A percentile compares a stretch with the other conserved stretches of the same genome.
Evolutionary conservation across 2,888 invertebrate species (phyloP).

Genomic region (Mechanitis messenoides): DNA sequence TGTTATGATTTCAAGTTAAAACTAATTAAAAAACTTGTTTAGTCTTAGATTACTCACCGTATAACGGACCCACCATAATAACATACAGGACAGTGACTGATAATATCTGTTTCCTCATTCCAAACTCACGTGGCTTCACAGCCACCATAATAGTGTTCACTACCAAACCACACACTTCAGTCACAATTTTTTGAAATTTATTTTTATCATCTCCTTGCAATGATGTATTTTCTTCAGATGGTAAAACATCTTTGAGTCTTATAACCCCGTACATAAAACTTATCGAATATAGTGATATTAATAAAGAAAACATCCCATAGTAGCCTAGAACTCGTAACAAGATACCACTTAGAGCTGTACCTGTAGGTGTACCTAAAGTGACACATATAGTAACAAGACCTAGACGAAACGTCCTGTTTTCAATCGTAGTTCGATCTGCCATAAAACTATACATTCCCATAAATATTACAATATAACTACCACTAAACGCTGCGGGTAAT

Average conservation of each 20-base stretch:
- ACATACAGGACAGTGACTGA: slow-evolving; percentile 59
- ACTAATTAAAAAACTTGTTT: slow-evolving; percentile 4
- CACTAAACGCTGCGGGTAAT: slow-evolving; percentile 76
- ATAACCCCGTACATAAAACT: slow-evolving; percentile 60
- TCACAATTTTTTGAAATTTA: slow-evolving; percentile 38
- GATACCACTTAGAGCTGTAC: slow-evolving; percentile 73
- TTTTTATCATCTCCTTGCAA: slow-evolving; percentile 33
- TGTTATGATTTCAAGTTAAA: slow-evolving; percentile 2
- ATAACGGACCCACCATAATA: slow-evolving; percentile 69
- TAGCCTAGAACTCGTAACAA: slow-evolving; percentile 62
- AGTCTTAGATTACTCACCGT: slow-evolving; percentile 50
- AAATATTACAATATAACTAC: slow-evolving; percentile 77
- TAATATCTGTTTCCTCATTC: slow-evolving; percentile 57
- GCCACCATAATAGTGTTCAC: slow-evolving; percentile 63
- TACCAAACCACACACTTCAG: slow-evolving; percentile 56
- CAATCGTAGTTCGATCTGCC: slow-evolving; percentile 75
- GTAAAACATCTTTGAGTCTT: slow-evolving; percentile 57
- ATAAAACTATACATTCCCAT: slow-evolving; percentile 80
- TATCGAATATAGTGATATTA: slow-evolving; percentile 49
- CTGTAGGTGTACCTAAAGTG: slow-evolving; percentile 70
- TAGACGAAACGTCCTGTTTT: slow-evolving; percentile 79
- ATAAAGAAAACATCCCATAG: slow-evolving; percentile 65
- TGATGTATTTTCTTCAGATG: slow-evolving; percentile 28
- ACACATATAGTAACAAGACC: slow-evolving; percentile 77
- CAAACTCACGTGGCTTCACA: slow-evolving; percentile 48